These are phyloP conservation scores for Tapirus terrestris DNA, from an alignment of 2,113 vertebrate species.

Conservation along the genomic window DNA sequence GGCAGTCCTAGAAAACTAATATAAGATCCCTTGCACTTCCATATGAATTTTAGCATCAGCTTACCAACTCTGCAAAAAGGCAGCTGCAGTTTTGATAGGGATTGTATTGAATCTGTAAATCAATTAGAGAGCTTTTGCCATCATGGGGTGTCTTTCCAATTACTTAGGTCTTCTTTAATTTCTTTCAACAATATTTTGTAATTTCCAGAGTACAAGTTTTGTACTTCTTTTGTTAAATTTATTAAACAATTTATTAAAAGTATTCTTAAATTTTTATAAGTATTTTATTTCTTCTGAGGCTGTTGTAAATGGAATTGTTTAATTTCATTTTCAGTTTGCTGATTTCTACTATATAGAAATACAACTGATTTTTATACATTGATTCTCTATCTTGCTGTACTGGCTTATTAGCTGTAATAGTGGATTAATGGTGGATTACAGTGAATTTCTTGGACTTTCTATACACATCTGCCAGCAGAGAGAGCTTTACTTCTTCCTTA, in stretches of 20 bases:
- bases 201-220: background rate
- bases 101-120: background rate
- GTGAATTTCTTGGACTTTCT: background rate
- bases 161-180: background rate
- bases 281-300: background rate
- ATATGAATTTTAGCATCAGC: background rate
- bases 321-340: background rate
- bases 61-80: background rate
- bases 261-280: background rate
- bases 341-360: background rate
- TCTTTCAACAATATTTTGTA: background rate
- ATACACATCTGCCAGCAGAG: background rate
- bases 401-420: background rate
- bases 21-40: background rate
- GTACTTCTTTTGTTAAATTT: background rate
- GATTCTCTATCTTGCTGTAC: background rate
- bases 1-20: background rate
- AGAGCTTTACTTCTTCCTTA: background rate
- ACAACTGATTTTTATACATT: background rate
- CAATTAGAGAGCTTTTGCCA: background rate
- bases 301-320: background rate
- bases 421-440: background rate
- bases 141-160: background rate
- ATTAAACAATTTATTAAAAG: background rate
- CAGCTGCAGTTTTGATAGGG: background rate